Conservation (phyloP, 2,888 invertebrate genomes). For the Oligia strigilis region DNA sequence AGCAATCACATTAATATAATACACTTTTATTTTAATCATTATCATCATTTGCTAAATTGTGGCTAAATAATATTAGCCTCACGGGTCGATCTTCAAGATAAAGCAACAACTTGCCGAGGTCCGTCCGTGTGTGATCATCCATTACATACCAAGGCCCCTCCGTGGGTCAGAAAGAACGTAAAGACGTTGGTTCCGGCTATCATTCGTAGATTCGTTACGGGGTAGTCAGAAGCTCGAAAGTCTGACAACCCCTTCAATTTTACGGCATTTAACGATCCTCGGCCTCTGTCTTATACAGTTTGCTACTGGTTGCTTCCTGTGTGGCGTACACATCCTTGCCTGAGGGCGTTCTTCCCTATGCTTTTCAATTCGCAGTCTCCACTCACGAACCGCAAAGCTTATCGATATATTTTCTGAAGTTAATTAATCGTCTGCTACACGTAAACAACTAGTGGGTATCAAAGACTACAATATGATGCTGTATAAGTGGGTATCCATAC, state of each 20-base stretch:
- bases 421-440: background rate
- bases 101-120: background rate
- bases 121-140: background rate
- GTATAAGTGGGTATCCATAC: conserved; percentile 61
- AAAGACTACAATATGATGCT: too few species aligned
- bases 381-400: background rate
- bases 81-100: background rate
- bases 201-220: background rate
- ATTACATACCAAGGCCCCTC: too few species aligned
- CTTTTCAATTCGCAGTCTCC: background rate
- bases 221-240: background rate
- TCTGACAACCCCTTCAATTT: too few species aligned
- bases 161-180: background rate
- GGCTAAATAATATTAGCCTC: background rate
- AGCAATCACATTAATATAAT: background rate
- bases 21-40: background rate
- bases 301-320: too few species aligned
- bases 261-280: background rate
- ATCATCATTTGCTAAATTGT: background rate
- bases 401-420: background rate
- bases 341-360: too few species aligned
- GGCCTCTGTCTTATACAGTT: background rate
- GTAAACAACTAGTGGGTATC: background rate
- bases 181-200: background rate
- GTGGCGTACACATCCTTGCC: background rate